phyloP scores from a whole-genome alignment of 2,888 invertebrate genomes.

The Malachius bipustulatus region DNA sequence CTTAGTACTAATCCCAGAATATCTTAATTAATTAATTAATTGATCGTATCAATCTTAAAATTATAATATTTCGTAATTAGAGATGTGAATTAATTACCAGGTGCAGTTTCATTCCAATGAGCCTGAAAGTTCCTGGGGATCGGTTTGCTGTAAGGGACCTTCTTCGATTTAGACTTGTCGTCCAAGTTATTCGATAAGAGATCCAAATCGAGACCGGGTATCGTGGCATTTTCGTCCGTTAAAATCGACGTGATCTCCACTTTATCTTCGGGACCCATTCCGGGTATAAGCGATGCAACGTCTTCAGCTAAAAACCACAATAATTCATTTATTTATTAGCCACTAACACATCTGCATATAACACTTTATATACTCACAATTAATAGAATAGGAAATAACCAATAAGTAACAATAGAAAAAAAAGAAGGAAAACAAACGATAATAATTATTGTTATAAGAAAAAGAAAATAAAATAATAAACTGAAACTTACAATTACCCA shows the following conservation, averaged over 20 bases:
- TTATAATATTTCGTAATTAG: too few species aligned
- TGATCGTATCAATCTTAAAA: neutral
- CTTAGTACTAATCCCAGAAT: too few species aligned
- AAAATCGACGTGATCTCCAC: slow-evolving; percentile 69
- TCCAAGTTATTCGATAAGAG: slow-evolving; percentile 44
- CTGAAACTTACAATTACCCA: too few species aligned
- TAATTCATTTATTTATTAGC: too few species aligned
- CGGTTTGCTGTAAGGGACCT: slow-evolving; percentile 90
- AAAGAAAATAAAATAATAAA: too few species aligned
- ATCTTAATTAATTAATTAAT: slow-evolving; percentile 8
- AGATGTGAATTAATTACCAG: too few species aligned
- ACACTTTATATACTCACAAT: too few species aligned
- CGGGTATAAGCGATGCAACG: slow-evolving; percentile 70
- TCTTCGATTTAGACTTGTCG: slow-evolving; percentile 62
- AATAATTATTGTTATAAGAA: too few species aligned
- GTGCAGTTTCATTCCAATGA: slow-evolving; percentile 81
- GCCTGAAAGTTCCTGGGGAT: slow-evolving; percentile 94
- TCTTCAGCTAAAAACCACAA: slow-evolving; percentile 58
- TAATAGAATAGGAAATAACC: too few species aligned
- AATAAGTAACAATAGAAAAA: too few species aligned
- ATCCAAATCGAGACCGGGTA: slow-evolving; percentile 82
- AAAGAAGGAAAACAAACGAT: too few species aligned
- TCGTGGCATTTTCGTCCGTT: slow-evolving; percentile 63
- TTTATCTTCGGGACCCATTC: slow-evolving; percentile 97
- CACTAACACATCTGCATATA: too few species aligned